A percentile compares a stretch with the other conserved stretches of the same genome.
These are phyloP conservation scores for Hirundichthys speculiger DNA, from an alignment of 2,113 vertebrate genomes.

Conservation along the genomic window DNA sequence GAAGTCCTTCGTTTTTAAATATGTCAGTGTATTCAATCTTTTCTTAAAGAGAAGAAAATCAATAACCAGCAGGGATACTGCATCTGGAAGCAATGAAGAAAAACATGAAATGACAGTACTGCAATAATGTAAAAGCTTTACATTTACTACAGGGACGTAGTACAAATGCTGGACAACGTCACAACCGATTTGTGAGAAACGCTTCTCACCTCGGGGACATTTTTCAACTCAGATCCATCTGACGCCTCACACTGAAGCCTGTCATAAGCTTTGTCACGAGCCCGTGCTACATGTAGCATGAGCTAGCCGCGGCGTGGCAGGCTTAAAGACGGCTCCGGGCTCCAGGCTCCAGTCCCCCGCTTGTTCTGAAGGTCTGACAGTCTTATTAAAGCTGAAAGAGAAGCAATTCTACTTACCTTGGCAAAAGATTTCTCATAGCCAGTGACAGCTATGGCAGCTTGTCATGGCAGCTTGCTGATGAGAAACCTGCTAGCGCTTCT, in stretches of 20 bases:
- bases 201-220: constrained; percentile 41
- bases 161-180: too few relatives aligned
- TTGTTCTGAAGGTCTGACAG: constrained; percentile 66
- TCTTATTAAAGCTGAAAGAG: constrained; percentile 70
- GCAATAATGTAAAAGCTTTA: too few relatives aligned
- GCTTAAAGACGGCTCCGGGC: constrained; percentile 47
- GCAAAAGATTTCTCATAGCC: constrained; percentile 68
- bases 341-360: constrained; percentile 29
- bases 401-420: constrained; percentile 68
- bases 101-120: too few relatives aligned
- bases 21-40: too few relatives aligned
- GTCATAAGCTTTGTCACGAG: constrained; percentile 49
- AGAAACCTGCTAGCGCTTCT: constrained; percentile 36
- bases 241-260: constrained; percentile 47
- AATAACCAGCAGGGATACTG: too few relatives aligned
- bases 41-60: too few relatives aligned
- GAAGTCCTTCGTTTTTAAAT: too few relatives aligned
- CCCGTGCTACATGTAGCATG: constrained; percentile 55
- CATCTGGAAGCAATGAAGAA: too few relatives aligned
- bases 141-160: too few relatives aligned
- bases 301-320: constrained; percentile 26
- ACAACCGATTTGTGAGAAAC: too few relatives aligned
- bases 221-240: constrained; percentile 34
- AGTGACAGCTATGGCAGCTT: constrained; percentile 67
- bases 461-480: constrained; percentile 66